phyloP scores from a whole-genome alignment of 2,797 vertebrate genomes.

The Coccyzus lansbergi region DNA sequence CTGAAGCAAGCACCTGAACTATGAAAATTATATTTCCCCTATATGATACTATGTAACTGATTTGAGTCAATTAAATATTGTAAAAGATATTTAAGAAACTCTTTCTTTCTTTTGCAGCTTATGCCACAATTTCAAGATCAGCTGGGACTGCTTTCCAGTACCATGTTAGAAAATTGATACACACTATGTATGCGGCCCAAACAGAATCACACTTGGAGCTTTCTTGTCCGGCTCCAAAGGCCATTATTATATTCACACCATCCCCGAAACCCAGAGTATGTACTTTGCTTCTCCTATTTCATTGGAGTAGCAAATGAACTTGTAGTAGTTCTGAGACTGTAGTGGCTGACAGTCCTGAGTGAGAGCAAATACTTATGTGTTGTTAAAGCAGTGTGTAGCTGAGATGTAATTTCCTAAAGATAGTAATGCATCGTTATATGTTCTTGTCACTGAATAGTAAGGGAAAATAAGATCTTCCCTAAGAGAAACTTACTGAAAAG shows the following conservation, averaged over 20 bases:
- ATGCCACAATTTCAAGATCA: not conserved
- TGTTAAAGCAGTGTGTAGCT: not conserved
- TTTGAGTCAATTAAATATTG: not conserved
- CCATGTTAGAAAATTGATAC: not conserved
- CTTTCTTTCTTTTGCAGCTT: not conserved
- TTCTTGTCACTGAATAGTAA: not conserved
- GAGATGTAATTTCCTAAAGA: conserved; percentile 23
- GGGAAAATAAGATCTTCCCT: not conserved
- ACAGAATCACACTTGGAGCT: not conserved
- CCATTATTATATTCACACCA: not conserved
- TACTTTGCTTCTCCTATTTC: not conserved
- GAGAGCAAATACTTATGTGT: not conserved
- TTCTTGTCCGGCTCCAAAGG: not conserved
- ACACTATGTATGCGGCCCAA: not conserved
- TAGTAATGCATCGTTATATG: not conserved
- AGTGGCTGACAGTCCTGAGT: not conserved
- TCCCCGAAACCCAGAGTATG: not conserved
- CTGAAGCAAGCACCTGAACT: not conserved
- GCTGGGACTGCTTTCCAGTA: not conserved
- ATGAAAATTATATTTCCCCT: not conserved
- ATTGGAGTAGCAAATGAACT: not conserved
- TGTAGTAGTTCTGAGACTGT: not conserved
- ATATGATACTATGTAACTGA: not conserved
- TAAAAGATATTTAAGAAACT: not conserved
- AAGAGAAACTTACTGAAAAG: not conserved